Percentiles rank a stretch among this genome's conserved stretches.
Evolutionary conservation across 30 jellyfish, hydroid and myxozoan species (phyloP).

Genomic region (Pseudorhiza aurosa): DNA sequence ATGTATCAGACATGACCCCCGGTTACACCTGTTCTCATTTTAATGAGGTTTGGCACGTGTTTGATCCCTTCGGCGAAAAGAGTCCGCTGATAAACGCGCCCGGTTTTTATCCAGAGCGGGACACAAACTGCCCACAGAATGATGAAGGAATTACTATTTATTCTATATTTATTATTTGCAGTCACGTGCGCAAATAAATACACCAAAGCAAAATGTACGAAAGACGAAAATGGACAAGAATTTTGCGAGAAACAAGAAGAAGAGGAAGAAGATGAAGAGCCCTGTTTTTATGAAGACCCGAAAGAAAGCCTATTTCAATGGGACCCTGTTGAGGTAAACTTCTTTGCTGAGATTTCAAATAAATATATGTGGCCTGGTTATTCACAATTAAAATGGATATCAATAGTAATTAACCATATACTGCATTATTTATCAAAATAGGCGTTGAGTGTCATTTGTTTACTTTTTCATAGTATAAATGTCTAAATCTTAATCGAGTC

Average conservation of each 20-base stretch:
- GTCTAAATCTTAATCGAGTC: no score
- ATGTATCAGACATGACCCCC: no score
- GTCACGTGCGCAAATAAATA: conserved; percentile 56
- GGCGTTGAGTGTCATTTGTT: no score
- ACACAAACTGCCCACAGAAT: neutral
- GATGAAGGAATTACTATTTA: conserved; percentile 10
- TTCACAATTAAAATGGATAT: no score
- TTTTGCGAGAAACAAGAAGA: conserved; percentile 62
- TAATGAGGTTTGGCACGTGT: neutral
- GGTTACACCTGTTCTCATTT: neutral
- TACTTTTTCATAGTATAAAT: no score
- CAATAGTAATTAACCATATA: no score
- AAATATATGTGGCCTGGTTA: no score
- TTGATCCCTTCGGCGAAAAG: neutral
- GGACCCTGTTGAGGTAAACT: conserved; percentile 92
- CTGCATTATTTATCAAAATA: no score
- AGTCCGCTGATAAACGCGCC: no score
- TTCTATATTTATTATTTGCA: conserved; percentile 6
- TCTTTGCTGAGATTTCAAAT: neutral
- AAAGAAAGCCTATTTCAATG: conserved; percentile 81
- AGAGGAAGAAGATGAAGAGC: conserved; percentile 77
- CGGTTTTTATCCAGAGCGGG: no score
- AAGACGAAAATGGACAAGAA: conserved; percentile 83
- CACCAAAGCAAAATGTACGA: conserved; percentile 64
- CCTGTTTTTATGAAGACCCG: conserved; percentile 79